A percentile compares a stretch with the other conserved stretches of the same genome.
Evolutionary conservation across 2,797 vertebrate species (phyloP).

Genomic region (Notamacropus eugenii): DNA sequence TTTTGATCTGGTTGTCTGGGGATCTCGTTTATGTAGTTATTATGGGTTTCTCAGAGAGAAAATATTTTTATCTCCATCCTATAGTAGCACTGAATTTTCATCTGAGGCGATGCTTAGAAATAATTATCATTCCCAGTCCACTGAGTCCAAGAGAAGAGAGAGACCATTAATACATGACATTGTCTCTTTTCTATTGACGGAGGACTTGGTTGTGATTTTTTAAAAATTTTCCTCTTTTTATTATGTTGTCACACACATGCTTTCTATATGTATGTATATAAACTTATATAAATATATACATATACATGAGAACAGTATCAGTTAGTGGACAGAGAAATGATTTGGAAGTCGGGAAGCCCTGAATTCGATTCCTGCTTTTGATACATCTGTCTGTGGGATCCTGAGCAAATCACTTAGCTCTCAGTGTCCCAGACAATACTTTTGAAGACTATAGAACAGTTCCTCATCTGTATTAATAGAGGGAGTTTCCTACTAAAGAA

Average conservation of each 20-base stretch:
- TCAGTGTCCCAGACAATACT: neutral
- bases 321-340: neutral
- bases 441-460: neutral
- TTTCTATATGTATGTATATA: neutral
- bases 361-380: neutral
- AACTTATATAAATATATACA: neutral
- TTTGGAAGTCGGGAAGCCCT: neutral
- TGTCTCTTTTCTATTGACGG: neutral
- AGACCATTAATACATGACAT: neutral
- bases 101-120: conserved; percentile 8
- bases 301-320: neutral
- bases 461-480: neutral
- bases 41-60: neutral
- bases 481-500: neutral
- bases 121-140: neutral
- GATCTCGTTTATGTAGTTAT: neutral
- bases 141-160: neutral
- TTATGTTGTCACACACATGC: conserved; percentile 35
- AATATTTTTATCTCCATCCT: neutral
- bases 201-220: neutral
- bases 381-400: neutral
- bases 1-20: conserved; percentile 35
- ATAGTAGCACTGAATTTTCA: conserved; percentile 29
- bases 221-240: neutral
- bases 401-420: neutral